A percentile compares a stretch with the other conserved stretches of the same genome.
These are phyloP conservation scores for Astropecten irregularis DNA, from an alignment of 53 echinoderm and acorn worm species.

Conservation along the genomic window DNA sequence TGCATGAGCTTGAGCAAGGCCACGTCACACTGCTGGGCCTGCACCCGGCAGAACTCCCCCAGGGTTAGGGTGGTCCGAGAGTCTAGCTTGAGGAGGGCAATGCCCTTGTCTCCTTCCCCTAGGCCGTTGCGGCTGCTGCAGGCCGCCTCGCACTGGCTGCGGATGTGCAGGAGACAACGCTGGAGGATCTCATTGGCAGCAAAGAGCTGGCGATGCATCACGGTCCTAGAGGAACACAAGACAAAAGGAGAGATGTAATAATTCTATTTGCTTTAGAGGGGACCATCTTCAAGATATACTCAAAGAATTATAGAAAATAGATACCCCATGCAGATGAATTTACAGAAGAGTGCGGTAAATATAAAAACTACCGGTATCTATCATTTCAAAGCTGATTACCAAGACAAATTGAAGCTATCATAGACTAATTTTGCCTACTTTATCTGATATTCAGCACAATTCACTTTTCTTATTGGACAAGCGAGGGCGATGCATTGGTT, in stretches of 20 bases:
- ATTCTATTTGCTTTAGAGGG: background rate
- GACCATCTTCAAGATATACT: no score
- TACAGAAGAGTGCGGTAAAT: no score
- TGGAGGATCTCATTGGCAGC: conserved; percentile 97
- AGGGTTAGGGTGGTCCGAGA: conserved; percentile 65
- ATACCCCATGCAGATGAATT: no score
- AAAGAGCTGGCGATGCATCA: conserved; percentile 86
- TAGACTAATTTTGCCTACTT: no score
- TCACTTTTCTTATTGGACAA: no score
- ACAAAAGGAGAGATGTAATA: background rate
- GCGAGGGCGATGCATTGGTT: no score
- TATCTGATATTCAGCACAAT: no score
- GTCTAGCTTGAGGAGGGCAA: conserved; percentile 78
- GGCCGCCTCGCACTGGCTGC: conserved; percentile 89
- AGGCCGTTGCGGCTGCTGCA: conserved; percentile 73
- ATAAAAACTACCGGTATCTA: no score
- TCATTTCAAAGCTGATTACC: no score
- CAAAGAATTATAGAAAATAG: no score
- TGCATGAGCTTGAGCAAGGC: conserved; percentile 72
- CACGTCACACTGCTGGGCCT: conserved; percentile 91
- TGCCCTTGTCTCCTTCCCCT: conserved; percentile 75
- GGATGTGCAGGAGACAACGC: conserved; percentile 91
- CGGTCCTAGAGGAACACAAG: conserved; percentile 41
- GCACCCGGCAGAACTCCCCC: conserved; percentile 79
- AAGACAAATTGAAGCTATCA: no score